Evolutionary conservation across 1,140 invertebrate species (phyloP), one percentile per base, ranked within the genome.

Genomic region (Aphidius gifuensis): DNA sequence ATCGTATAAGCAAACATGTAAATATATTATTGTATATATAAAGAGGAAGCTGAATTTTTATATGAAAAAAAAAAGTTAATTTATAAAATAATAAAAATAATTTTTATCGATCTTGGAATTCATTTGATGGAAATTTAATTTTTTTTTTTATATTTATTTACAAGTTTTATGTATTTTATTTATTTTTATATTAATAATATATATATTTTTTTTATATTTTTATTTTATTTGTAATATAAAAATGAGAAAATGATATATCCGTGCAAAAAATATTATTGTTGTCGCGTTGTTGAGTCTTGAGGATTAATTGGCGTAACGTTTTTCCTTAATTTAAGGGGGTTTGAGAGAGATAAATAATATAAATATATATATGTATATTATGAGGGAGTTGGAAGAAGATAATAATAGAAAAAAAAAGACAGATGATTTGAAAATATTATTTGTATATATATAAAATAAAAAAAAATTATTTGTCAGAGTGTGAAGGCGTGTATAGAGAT

Each of bases 271-370:
- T 55, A 55, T 40, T 40, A 55, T 55, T 1, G 39, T 55, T 55
- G 53, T 55, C 53, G 39, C 53, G 21, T 39, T 39, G 38, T 23
- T 16, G 16, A 55, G 11, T 51, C 48, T 47, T 38, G 60, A 54
- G 2, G 64, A 68, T 64, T 77, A 77, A 78, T 78, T 76, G 64
- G 62, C 72, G 71, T 72, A 68, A 74, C 71, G 69, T 71, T 61
- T 55, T 55, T 67, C 61, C 64, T 71, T 71, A 68, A 69, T 64
- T 69, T 69, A 69, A 57, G 68, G 61, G 61, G 51, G 48, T 47
- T 51, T 57, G 47, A 61, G 40, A 43, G 51, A 49, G 23, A 55
- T 55, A 55, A 56, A 21, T 40, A 55, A 44, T 47, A 50, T 23
- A 62, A 38, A 45, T 48, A 59, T 38, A 59, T 38, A 59, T 11